Percentiles rank a stretch among this genome's conserved stretches.
phyloP scores from a whole-genome alignment of 2,797 vertebrate species.

The Xenops minutus region DNA sequence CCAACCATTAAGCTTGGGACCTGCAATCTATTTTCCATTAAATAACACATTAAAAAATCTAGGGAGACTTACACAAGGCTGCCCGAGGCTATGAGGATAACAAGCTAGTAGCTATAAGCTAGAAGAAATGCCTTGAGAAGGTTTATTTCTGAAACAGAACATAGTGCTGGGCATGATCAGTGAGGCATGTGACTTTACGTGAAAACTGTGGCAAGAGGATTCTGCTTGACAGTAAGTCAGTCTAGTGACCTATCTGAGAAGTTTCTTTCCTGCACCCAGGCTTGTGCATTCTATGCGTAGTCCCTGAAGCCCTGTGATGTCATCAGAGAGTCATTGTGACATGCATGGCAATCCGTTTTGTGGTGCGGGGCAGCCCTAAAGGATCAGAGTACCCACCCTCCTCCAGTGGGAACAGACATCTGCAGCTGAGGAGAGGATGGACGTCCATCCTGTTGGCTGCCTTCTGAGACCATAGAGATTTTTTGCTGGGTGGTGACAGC shows the following conservation, averaged over 20 bases:
- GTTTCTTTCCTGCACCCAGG: background rate
- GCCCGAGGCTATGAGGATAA: background rate
- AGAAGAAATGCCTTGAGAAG: background rate
- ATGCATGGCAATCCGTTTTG: background rate
- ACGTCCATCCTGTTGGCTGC: background rate
- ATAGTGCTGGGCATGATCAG: too few relatives aligned
- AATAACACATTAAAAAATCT: background rate
- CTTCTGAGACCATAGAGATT: background rate
- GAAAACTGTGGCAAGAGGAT: background rate
- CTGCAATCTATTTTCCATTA: background rate
- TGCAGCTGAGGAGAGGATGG: background rate
- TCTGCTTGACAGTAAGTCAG: background rate
- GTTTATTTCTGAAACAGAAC: background rate
- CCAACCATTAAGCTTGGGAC: background rate
- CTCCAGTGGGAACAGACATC: background rate
- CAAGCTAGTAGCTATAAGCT: background rate
- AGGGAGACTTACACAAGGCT: background rate
- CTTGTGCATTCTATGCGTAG: background rate
- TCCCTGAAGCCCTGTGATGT: background rate
- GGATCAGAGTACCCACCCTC: background rate
- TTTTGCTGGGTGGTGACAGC: background rate
- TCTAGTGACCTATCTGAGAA: background rate
- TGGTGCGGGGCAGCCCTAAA: background rate
- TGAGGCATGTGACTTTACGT: background rate
- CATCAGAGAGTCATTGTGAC: background rate